Conservation (phyloP, 2,888 invertebrate genomes). For the Phalangium opilio region DNA sequence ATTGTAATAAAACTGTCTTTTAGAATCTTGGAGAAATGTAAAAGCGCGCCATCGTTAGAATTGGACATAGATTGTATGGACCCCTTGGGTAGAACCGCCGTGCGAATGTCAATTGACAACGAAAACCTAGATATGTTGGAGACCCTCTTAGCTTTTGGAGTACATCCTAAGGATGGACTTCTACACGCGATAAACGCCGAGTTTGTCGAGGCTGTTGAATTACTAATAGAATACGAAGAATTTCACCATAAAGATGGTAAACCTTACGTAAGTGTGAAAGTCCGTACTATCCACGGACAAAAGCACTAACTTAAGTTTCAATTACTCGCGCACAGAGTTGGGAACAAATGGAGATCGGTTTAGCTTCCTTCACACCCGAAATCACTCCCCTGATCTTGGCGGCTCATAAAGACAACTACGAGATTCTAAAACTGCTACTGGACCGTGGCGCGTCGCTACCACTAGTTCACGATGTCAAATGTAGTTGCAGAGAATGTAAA, state of each 20-base stretch:
- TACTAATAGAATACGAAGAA: constrained; percentile 77
- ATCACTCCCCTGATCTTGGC: constrained; percentile 95
- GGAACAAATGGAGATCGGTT: constrained; percentile 78
- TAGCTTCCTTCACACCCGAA: constrained; percentile 93
- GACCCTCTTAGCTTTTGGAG: constrained; percentile 34
- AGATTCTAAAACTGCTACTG: constrained; percentile 91
- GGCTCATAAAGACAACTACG: constrained; percentile 95
- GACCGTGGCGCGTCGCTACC: constrained; percentile 87
- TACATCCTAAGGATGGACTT: constrained; percentile 70
- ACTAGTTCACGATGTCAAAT: constrained; percentile 85
- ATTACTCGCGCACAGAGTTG: no score
- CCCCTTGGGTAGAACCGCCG: constrained; percentile 71
- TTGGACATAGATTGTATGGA: constrained; percentile 77
- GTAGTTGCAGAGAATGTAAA: constrained; percentile 91
- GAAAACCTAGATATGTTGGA: constrained; percentile 88
- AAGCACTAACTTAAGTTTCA: no score
- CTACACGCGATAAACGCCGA: constrained; percentile 86
- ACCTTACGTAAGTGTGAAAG: constrained; percentile 13
- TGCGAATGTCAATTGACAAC: constrained; percentile 81
- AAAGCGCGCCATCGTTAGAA: not conserved
- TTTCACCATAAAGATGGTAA: constrained; percentile 58
- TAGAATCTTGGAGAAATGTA: constrained; percentile 45
- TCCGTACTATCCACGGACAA: no score
- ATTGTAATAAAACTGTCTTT: no score
- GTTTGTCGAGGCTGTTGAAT: constrained; percentile 88